Percentiles rank a stretch among this genome's conserved stretches.
Conservation (phyloP, 1,140 invertebrate species). For the Heliconius congener region DNA sequence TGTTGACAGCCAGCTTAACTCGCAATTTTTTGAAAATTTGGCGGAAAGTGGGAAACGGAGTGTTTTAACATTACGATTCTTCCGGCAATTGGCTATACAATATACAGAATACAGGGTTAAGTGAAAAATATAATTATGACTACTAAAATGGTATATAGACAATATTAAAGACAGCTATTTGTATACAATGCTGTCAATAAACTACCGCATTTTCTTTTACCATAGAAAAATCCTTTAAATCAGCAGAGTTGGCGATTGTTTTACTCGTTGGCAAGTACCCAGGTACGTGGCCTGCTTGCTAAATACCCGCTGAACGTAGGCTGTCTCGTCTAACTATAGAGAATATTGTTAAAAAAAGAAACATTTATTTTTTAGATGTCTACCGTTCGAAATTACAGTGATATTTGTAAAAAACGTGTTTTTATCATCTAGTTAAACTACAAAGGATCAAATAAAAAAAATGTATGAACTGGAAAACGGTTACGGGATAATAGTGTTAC, state of each 20-base stretch:
- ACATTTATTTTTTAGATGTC: not conserved
- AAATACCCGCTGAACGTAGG: slow-evolving; percentile 14
- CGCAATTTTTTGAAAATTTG: too few relatives aligned
- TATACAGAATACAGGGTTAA: too few relatives aligned
- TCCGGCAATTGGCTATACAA: too few relatives aligned
- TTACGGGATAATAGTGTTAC: not conserved
- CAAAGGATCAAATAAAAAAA: too few relatives aligned
- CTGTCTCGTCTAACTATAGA: slow-evolving; percentile 2
- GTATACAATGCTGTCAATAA: slow-evolving; percentile 8
- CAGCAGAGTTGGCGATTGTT: slow-evolving; percentile 24
- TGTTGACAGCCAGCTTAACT: too few relatives aligned
- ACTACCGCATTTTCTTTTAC: not conserved
- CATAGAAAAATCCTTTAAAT: slow-evolving; percentile 12
- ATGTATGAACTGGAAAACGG: not conserved
- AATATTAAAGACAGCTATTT: not conserved
- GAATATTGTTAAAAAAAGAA: slow-evolving; percentile 3
- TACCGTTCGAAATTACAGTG: not conserved
- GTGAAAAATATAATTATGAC: too few relatives aligned
- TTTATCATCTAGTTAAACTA: too few relatives aligned
- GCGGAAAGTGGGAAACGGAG: too few relatives aligned
- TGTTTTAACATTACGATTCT: too few relatives aligned
- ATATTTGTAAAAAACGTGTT: too few relatives aligned
- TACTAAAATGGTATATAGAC: not conserved
- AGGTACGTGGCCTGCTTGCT: slow-evolving; percentile 29
- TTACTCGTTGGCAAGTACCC: slow-evolving; percentile 27